Conservation (phyloP, 2,113 vertebrate species). For the Scalopus aquaticus region DNA sequence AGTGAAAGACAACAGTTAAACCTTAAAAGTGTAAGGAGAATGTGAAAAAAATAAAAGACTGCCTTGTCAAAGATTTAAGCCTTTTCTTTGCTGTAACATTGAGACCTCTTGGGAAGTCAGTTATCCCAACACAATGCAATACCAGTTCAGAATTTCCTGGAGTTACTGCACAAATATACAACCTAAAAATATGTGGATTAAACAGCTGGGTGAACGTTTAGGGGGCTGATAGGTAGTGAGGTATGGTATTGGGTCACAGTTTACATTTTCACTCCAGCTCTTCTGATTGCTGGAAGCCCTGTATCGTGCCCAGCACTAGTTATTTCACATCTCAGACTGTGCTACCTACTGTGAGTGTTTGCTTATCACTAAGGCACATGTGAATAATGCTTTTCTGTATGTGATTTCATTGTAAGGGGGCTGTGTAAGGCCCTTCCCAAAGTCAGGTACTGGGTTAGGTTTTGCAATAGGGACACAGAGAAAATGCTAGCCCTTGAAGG, state of each 20-base stretch:
- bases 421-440: no score
- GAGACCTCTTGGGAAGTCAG: background rate
- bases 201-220: no score
- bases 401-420: background rate
- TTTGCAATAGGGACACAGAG: background rate
- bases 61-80: background rate
- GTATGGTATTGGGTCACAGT: background rate
- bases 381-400: background rate
- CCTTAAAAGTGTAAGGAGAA: background rate
- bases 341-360: background rate
- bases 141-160: no score
- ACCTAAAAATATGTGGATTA: no score
- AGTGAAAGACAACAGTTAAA: background rate
- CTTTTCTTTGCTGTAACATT: background rate
- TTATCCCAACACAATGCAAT: no score
- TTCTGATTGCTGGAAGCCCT: background rate
- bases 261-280: background rate
- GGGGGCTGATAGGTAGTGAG: no score
- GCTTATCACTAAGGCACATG: background rate
- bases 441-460: background rate
- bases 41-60: constrained; percentile 22
- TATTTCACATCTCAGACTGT: background rate
- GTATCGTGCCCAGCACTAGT: background rate
- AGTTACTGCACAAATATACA: no score
- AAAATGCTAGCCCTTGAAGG: background rate